Conservation (phyloP, 1,140 invertebrate species). For the Argopecten irradians region DNA sequence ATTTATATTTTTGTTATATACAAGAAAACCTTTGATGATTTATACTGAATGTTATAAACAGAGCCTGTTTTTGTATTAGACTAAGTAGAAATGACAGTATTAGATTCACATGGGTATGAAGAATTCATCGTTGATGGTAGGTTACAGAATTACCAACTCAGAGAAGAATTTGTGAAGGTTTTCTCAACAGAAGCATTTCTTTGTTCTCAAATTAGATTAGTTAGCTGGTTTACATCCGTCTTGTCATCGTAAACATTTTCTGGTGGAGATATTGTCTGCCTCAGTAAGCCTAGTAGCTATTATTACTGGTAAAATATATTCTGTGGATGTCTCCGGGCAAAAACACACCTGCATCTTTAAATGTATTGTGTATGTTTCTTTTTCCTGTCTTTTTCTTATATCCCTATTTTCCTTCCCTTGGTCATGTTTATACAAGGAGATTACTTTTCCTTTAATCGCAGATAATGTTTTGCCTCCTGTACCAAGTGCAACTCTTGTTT, state of each 20-base stretch:
- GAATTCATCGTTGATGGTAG: background rate
- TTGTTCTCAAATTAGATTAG: background rate
- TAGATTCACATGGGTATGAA: background rate
- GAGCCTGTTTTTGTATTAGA: background rate
- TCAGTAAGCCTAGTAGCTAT: background rate
- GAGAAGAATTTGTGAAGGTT: background rate
- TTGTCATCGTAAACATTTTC: background rate
- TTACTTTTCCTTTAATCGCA: background rate
- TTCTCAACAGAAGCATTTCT: background rate
- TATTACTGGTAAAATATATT: background rate
- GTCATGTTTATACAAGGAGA: background rate
- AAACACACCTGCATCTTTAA: constrained; percentile 4
- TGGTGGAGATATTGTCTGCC: background rate
- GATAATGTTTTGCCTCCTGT: background rate
- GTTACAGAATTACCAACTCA: background rate
- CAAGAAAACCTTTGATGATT: background rate
- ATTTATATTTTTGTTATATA: background rate
- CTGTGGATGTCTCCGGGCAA: background rate
- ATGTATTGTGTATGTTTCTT: background rate
- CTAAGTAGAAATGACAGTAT: background rate
- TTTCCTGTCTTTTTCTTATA: too few relatives aligned
- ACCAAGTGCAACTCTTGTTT: background rate
- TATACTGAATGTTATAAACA: background rate
- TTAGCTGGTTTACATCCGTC: background rate
- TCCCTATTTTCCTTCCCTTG: background rate